phyloP scores from a whole-genome alignment of 2,888 invertebrate species.

The Ernsta delagoae region DNA sequence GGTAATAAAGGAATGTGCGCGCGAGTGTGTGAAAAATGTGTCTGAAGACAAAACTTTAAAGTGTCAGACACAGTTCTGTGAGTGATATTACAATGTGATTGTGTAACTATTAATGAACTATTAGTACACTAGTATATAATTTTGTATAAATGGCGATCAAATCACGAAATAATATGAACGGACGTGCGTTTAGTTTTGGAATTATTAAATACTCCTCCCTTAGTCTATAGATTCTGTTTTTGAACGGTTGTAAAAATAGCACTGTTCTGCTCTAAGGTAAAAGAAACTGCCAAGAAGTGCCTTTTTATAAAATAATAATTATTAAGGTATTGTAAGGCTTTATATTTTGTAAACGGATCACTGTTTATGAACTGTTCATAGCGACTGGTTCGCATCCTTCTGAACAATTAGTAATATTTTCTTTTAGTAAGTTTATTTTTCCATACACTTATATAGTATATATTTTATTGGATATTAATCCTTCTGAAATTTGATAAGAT shows the following conservation, averaged over 20 bases:
- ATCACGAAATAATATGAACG: slow-evolving; percentile 46
- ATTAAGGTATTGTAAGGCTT: slow-evolving; percentile 48
- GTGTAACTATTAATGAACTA: slow-evolving; percentile 75
- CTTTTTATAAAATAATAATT: slow-evolving; percentile 65
- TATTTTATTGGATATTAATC: slow-evolving; percentile 48
- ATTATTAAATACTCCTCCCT: slow-evolving; percentile 68
- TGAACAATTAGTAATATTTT: slow-evolving; percentile 58
- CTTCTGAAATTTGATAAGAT: slow-evolving; percentile 44
- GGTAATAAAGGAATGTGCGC: slow-evolving; percentile 61
- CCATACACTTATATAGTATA: slow-evolving; percentile 21
- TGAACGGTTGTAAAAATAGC: slow-evolving; percentile 71
- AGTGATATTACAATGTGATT: slow-evolving; percentile 84
- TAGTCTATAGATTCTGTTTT: slow-evolving; percentile 61
- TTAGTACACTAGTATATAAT: slow-evolving; percentile 71
- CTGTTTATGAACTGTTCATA: slow-evolving; percentile 48
- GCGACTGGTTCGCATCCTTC: slow-evolving; percentile 77
- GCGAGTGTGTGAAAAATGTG: slow-evolving; percentile 67
- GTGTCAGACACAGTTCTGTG: slow-evolving; percentile 73
- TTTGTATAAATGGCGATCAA: slow-evolving; percentile 58
- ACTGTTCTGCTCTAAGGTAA: slow-evolving; percentile 62
- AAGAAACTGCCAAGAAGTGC: slow-evolving; percentile 83
- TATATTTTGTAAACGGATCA: slow-evolving; percentile 47
- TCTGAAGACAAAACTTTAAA: slow-evolving; percentile 67
- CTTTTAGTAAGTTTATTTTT: slow-evolving; percentile 46
- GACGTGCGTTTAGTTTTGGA: slow-evolving; percentile 54